These are phyloP conservation scores for Ypsolopha scabrella DNA, from an alignment of 2,888 invertebrate species.

Conservation along the genomic window DNA sequence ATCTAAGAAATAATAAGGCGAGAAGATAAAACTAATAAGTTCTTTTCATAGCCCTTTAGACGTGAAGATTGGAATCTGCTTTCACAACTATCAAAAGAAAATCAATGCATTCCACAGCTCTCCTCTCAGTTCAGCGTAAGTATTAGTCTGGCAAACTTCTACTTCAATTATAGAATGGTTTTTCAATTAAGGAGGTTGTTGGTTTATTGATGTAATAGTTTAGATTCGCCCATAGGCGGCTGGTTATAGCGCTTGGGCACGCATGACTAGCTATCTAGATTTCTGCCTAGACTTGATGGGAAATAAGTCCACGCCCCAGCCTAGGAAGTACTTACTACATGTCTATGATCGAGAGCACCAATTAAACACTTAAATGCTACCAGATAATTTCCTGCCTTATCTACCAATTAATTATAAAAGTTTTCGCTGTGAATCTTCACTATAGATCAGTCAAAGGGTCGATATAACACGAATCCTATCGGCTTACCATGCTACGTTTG, in stretches of 20 bases:
- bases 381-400: not conserved
- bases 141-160: conserved; percentile 6
- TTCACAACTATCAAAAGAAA: too few relatives aligned
- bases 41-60: too few relatives aligned
- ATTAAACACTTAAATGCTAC: not conserved
- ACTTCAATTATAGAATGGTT: conserved; percentile 20
- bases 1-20: too few relatives aligned
- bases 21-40: too few relatives aligned
- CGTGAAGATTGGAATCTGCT: too few relatives aligned
- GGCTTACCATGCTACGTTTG: too few relatives aligned
- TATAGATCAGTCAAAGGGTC: too few relatives aligned
- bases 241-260: conserved; percentile 33
- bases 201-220: conserved; percentile 39
- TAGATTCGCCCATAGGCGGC: conserved; percentile 26
- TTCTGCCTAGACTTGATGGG: conserved; percentile 25
- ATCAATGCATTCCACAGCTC: too few relatives aligned
- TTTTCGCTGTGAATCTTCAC: not conserved
- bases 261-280: conserved; percentile 36
- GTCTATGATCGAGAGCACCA: conserved; percentile 8
- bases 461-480: too few relatives aligned
- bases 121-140: not conserved
- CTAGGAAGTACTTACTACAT: conserved; percentile 20
- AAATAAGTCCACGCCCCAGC: conserved; percentile 30
- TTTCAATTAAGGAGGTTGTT: conserved; percentile 37
- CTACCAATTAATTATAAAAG: not conserved